These are phyloP conservation scores for Perognathus longimembris DNA, from an alignment of 2,113 vertebrate species.

Conservation along the genomic window DNA sequence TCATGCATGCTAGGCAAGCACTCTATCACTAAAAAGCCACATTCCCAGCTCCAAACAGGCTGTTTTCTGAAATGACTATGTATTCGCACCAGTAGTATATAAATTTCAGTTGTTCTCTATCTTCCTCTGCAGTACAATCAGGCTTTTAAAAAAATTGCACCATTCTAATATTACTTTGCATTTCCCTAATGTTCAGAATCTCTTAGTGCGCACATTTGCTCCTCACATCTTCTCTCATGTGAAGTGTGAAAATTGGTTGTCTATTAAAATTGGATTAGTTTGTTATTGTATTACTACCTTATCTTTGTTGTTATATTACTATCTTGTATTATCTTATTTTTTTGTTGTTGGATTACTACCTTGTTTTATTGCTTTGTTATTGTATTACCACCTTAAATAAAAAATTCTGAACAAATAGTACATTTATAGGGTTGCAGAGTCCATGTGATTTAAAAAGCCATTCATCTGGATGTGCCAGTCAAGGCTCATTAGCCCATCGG, in stretches of 20 bases:
- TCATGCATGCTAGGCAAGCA: no score
- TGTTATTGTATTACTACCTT: neutral
- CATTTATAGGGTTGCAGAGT: neutral
- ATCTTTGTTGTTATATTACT: neutral
- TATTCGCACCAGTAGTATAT: neutral
- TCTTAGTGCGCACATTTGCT: neutral
- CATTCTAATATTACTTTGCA: neutral
- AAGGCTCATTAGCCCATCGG: neutral
- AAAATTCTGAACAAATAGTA: constrained; percentile 22
- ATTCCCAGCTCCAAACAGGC: no score
- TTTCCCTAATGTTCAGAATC: neutral
- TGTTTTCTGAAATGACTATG: neutral
- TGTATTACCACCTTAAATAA: neutral
- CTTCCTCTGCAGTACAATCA: neutral
- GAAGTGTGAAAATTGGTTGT: neutral
- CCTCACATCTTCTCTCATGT: neutral
- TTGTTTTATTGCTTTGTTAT: neutral
- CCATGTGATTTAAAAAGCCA: neutral
- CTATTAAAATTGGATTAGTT: neutral
- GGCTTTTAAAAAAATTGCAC: neutral
- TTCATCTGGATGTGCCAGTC: neutral
- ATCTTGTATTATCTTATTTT: no score
- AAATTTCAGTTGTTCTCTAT: neutral
- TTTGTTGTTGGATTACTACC: no score
- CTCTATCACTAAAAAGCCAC: no score